These are phyloP conservation scores for Pandemis corylana DNA, from an alignment of 2,888 invertebrate genomes.

Conservation along the genomic window DNA sequence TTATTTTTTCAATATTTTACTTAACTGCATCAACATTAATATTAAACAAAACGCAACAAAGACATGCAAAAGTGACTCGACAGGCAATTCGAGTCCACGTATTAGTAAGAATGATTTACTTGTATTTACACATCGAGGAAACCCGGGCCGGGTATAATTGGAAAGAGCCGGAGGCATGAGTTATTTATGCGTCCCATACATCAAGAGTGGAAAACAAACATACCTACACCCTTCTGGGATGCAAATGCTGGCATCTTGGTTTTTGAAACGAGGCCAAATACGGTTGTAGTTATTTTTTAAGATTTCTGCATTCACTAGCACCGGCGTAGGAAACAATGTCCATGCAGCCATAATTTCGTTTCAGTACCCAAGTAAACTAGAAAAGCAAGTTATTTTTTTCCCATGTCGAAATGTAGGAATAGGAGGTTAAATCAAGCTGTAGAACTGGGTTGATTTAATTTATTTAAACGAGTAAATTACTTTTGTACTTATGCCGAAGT, in stretches of 20 bases:
- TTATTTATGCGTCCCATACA: constrained; percentile 75
- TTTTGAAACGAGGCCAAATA: constrained; percentile 5
- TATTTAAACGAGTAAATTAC: too few relatives aligned
- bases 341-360: too few relatives aligned
- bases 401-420: too few relatives aligned
- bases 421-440: too few relatives aligned
- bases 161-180: constrained; percentile 64
- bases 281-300: background rate
- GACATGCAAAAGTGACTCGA: constrained; percentile 10
- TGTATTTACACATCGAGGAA: constrained; percentile 34
- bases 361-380: too few relatives aligned
- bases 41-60: constrained; percentile 8
- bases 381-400: too few relatives aligned
- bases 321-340: too few relatives aligned
- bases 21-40: background rate
- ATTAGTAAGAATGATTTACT: constrained; percentile 39
- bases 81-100: constrained; percentile 13
- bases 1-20: too few relatives aligned
- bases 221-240: constrained; percentile 49
- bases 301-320: too few relatives aligned
- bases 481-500: too few relatives aligned
- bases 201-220: constrained; percentile 71
- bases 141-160: constrained; percentile 62
- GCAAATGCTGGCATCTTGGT: constrained; percentile 50
- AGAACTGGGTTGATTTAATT: too few relatives aligned